Conservation (phyloP, 2,888 invertebrate genomes). For the Gnatocerus cornutus region DNA sequence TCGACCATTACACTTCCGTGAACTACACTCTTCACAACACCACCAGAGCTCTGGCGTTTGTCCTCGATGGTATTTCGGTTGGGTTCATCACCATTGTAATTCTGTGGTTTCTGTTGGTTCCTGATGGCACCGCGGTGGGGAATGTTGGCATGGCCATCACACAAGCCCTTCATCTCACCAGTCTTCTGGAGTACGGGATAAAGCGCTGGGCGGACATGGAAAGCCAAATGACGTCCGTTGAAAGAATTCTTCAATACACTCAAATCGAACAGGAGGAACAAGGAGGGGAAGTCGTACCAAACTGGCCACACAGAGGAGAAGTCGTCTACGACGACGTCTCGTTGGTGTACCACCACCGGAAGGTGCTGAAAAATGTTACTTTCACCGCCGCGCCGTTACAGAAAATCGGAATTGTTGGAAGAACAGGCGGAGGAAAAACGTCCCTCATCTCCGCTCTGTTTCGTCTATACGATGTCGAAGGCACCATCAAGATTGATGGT, state of each 20-base stretch:
- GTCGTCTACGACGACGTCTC: constrained; percentile 79
- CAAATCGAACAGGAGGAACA: constrained; percentile 68
- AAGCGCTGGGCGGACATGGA: constrained; percentile 86
- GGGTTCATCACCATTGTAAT: constrained; percentile 51
- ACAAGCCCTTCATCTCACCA: constrained; percentile 78
- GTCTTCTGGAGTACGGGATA: constrained; percentile 69
- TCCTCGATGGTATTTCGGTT: constrained; percentile 61
- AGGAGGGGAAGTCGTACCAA: constrained; percentile 63
- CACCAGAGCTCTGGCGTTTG: constrained; percentile 63
- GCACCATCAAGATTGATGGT: constrained; percentile 85
- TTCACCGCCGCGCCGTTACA: constrained; percentile 79
- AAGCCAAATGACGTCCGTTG: constrained; percentile 91
- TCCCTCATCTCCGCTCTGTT: constrained; percentile 85
- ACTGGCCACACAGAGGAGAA: constrained; percentile 82
- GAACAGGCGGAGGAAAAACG: constrained; percentile 89
- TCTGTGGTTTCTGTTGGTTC: constrained; percentile 30
- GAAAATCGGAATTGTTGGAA: constrained; percentile 85
- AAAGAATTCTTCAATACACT: constrained; percentile 76
- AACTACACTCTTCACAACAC: constrained; percentile 63
- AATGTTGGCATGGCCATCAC: constrained; percentile 86
- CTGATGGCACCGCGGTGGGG: constrained; percentile 77
- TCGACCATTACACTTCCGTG: constrained; percentile 65
- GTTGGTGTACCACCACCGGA: constrained; percentile 81
- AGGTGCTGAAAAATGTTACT: constrained; percentile 82
- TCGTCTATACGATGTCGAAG: constrained; percentile 83